Evolutionary conservation across 23 tunicate species (phyloP).

Genomic region (Trididemnum miniatum): DNA sequence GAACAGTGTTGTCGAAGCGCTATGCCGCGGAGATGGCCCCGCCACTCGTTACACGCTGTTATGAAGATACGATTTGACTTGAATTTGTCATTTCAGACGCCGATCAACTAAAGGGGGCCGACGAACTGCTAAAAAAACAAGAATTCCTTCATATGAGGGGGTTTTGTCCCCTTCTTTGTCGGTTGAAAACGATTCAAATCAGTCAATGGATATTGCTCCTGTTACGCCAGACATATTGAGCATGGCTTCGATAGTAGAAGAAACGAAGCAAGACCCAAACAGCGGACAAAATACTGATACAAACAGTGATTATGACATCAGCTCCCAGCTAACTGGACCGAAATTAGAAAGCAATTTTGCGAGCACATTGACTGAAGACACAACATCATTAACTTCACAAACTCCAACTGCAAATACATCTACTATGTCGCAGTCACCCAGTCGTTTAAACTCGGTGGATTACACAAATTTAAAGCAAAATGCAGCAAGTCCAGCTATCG

Average conservation of each 20-base stretch:
- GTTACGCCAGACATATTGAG: background rate
- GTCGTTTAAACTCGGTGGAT: background rate
- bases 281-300: background rate
- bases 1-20: no score
- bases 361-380: background rate
- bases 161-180: constrained; percentile 44
- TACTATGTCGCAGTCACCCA: background rate
- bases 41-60: no score
- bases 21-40: no score
- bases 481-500: background rate
- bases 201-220: constrained; percentile 26
- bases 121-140: constrained; percentile 16
- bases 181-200: constrained; percentile 44
- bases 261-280: background rate
- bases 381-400: background rate
- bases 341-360: background rate
- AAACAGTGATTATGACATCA: background rate
- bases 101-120: constrained; percentile 44
- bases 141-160: constrained; percentile 50
- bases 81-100: constrained; percentile 26
- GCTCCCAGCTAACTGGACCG: background rate
- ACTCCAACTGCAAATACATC: background rate
- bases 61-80: no score
- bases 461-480: background rate
- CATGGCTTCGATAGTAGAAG: background rate